Conservation (phyloP, 2,797 vertebrate species). For the Cetoscarus ocellatus region DNA sequence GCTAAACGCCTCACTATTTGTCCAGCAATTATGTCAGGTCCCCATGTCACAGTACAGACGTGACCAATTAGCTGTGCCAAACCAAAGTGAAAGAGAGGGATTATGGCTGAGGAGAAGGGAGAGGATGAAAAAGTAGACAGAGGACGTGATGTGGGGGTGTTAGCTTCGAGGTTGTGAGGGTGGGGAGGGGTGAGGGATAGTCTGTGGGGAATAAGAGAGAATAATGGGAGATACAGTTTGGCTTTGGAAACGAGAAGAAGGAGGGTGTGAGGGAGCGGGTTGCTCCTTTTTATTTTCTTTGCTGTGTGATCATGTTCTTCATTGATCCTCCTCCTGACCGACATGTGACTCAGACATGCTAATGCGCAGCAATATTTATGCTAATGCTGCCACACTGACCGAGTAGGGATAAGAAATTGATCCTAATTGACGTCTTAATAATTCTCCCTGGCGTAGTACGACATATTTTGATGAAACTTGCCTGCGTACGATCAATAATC, state of each 20-base stretch:
- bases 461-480: constrained; percentile 69
- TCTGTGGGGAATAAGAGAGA: constrained; percentile 60
- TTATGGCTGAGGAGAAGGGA: constrained; percentile 72
- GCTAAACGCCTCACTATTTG: constrained; percentile 82
- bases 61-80: constrained; percentile 85
- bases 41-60: constrained; percentile 80
- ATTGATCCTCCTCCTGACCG: constrained; percentile 72
- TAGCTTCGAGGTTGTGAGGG: constrained; percentile 14
- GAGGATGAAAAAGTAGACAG: constrained; percentile 66
- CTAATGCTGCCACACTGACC: constrained; percentile 55
- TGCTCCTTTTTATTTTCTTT: constrained; percentile 28
- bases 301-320: constrained; percentile 64
- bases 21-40: constrained; percentile 86
- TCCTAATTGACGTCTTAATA: constrained; percentile 76
- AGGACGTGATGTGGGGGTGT: constrained; percentile 38
- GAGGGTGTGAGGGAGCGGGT: constrained; percentile 32
- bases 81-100: constrained; percentile 77
- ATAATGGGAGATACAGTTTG: constrained; percentile 57
- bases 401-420: constrained; percentile 61
- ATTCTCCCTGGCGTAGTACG: constrained; percentile 56
- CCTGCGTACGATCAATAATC: constrained; percentile 61
- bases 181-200: constrained; percentile 28
- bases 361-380: constrained; percentile 66
- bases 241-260: constrained; percentile 55
- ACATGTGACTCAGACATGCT: constrained; percentile 67